phyloP scores from a whole-genome alignment of 2,888 invertebrate genomes.

The Horisme vitalbata region DNA sequence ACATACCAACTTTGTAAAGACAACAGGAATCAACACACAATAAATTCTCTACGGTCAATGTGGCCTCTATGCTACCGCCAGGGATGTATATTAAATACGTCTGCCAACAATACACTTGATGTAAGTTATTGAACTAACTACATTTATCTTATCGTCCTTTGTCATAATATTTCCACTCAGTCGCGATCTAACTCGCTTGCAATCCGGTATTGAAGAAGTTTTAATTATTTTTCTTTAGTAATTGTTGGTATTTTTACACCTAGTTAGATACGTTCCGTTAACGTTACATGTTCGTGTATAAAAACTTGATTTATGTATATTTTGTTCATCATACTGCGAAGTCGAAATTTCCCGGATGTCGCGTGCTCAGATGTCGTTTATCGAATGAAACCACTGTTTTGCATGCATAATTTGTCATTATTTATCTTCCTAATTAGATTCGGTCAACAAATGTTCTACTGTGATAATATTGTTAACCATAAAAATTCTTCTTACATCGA shows the following conservation, averaged over 20 bases:
- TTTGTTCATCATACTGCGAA: slow-evolving; percentile 31
- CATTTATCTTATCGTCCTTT: slow-evolving; percentile 68
- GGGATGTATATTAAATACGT: slow-evolving; percentile 44
- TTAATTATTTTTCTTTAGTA: slow-evolving; percentile 16
- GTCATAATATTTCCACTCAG: slow-evolving; percentile 61
- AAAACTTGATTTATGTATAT: slow-evolving; percentile 36
- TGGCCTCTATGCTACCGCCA: slow-evolving; percentile 37
- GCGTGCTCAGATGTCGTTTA: slow-evolving; percentile 48
- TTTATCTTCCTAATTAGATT: slow-evolving; percentile 32
- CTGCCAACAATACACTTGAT: slow-evolving; percentile 33
- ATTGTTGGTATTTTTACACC: slow-evolving; percentile 14
- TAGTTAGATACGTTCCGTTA: slow-evolving; percentile 43
- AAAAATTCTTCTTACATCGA: background rate
- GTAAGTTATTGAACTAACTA: slow-evolving; percentile 66
- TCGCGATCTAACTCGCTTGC: slow-evolving; percentile 40
- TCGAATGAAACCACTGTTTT: slow-evolving; percentile 43
- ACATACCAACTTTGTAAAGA: slow-evolving; percentile 41
- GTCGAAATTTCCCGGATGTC: slow-evolving; percentile 38
- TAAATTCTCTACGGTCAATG: slow-evolving; percentile 39
- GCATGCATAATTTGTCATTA: slow-evolving; percentile 38
- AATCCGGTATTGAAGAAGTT: slow-evolving; percentile 28
- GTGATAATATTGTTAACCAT: too few relatives aligned
- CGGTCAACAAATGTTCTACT: too few relatives aligned
- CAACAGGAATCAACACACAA: slow-evolving; percentile 48
- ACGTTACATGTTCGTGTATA: slow-evolving; percentile 32